phyloP scores from a whole-genome alignment of 2,113 vertebrate genomes.

The Gymnogyps californianus region DNA sequence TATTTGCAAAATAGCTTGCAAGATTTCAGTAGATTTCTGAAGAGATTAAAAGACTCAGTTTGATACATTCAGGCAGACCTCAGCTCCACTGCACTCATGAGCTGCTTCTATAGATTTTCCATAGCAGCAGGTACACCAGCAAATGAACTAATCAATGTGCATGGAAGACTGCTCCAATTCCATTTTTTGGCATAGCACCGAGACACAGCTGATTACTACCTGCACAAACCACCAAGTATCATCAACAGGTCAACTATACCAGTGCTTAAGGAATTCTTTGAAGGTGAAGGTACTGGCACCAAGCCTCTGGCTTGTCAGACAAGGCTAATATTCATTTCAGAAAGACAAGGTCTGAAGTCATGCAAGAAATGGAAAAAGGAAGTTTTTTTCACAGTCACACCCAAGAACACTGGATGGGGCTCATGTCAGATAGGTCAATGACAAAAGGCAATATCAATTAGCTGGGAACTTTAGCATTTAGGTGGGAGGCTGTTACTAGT shows the following conservation, averaged over 20 bases:
- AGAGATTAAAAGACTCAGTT: not conserved
- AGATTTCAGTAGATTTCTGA: not conserved
- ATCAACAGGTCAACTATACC: not conserved
- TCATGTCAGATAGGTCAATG: not conserved
- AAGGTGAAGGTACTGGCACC: not conserved
- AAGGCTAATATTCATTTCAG: accelerated
- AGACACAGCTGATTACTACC: not conserved
- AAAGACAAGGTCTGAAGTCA: not conserved
- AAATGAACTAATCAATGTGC: not conserved
- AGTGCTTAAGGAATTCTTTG: not conserved
- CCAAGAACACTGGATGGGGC: not conserved
- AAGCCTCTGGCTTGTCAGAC: not conserved
- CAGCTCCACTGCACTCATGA: not conserved
- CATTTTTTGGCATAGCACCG: not conserved
- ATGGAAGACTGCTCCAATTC: not conserved
- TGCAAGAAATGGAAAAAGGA: not conserved
- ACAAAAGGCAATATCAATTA: not conserved
- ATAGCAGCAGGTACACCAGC: not conserved
- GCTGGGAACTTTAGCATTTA: not conserved
- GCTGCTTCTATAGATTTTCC: not conserved
- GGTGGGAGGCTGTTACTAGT: not conserved
- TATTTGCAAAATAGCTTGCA: not conserved
- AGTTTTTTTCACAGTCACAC: not conserved
- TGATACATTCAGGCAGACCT: not conserved
- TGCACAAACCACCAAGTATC: not conserved